These are phyloP conservation scores for Drosophila rufa DNA, from an alignment of 1,140 invertebrate genomes.

Conservation along the genomic window DNA sequence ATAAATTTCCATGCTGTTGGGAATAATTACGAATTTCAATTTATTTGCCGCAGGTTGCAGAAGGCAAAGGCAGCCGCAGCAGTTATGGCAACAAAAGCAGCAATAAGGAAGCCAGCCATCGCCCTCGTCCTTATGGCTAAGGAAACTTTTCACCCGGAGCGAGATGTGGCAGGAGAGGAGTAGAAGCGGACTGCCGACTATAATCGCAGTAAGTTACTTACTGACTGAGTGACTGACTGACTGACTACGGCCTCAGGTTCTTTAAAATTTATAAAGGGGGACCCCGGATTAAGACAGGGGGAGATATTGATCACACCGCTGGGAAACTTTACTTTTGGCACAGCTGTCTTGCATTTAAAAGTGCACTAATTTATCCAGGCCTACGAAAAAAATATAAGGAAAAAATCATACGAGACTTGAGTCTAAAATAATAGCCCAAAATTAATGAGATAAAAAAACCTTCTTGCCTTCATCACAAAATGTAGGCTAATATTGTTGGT, in stretches of 20 bases:
- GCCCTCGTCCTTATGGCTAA: conserved; percentile 43
- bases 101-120: conserved; percentile 55
- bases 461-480: no score
- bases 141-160: conserved; percentile 42
- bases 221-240: conserved; percentile 36
- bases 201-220: conserved; percentile 57
- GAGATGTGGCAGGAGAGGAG: neutral
- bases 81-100: conserved; percentile 48
- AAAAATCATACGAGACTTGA: no score
- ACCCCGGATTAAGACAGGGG: neutral
- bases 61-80: conserved; percentile 62
- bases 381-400: no score
- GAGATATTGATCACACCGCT: conserved; percentile 14
- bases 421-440: no score
- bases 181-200: conserved; percentile 24
- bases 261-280: conserved; percentile 30
- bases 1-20: conserved; percentile 81
- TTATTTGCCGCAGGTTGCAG: conserved; percentile 78
- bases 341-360: conserved; percentile 7
- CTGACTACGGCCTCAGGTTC: conserved; percentile 35
- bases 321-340: neutral
- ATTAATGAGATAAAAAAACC: no score
- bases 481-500: no score
- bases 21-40: conserved; percentile 84
- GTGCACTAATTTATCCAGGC: neutral